Percentiles rank a stretch among this genome's conserved stretches.
These are phyloP conservation scores for Archaeoteleia sp. DNA, from an alignment of 2,888 invertebrate genomes.

Conservation along the genomic window DNA sequence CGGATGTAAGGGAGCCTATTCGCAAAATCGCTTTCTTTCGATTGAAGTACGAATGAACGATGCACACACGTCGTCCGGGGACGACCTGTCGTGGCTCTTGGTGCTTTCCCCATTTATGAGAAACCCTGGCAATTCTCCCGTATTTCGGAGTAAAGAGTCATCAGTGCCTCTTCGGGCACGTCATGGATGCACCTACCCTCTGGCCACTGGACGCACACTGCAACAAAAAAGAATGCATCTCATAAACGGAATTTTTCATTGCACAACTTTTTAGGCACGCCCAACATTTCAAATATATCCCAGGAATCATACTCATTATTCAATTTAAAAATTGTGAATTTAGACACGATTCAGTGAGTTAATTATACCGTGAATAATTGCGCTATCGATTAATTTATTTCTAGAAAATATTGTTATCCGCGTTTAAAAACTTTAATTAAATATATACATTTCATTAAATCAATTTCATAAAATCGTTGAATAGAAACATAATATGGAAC, in stretches of 20 bases:
- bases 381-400: too few species aligned
- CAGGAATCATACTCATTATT: too few species aligned
- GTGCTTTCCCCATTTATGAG: constrained; percentile 63
- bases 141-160: constrained; percentile 71
- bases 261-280: constrained; percentile 4
- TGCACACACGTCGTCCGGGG: constrained; percentile 47
- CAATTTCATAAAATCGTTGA: too few species aligned
- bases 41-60: constrained; percentile 51
- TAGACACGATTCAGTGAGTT: too few species aligned
- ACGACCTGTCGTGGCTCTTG: constrained; percentile 62
- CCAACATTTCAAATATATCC: too few species aligned
- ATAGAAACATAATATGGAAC: too few species aligned
- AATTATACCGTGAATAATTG: too few species aligned
- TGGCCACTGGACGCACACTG: constrained; percentile 95
- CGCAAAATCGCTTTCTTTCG: constrained; percentile 41
- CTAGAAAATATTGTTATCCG: too few species aligned
- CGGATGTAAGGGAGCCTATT: constrained; percentile 61
- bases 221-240: constrained; percentile 76
- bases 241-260: constrained; percentile 20
- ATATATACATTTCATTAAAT: too few species aligned
- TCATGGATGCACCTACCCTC: constrained; percentile 82
- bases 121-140: constrained; percentile 70
- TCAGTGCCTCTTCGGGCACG: constrained; percentile 71
- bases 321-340: too few species aligned
- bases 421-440: too few species aligned